Evolutionary conservation across 2,888 invertebrate genomes (phyloP).

Genomic region (Calameuta pallipes): DNA sequence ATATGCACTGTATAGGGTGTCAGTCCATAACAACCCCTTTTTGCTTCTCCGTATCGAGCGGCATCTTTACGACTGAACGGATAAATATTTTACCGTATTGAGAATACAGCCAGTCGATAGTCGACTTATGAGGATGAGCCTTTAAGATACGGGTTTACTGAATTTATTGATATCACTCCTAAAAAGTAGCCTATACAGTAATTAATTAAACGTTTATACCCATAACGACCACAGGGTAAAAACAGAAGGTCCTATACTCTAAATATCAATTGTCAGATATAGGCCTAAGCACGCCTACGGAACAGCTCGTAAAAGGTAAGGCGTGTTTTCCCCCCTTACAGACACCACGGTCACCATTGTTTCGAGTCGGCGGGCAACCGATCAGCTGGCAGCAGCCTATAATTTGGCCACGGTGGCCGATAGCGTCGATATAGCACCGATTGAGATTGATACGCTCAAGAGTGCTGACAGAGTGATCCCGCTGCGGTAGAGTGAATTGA

Average conservation of each 20-base stretch:
- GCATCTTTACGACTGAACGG: slow-evolving; percentile 41
- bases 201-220: neutral
- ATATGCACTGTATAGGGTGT: slow-evolving; percentile 15
- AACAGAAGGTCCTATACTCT: neutral
- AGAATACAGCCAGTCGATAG: neutral
- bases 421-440: slow-evolving; percentile 40
- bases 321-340: neutral
- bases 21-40: slow-evolving; percentile 7
- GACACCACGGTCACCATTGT: slow-evolving; percentile 41
- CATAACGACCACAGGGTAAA: neutral
- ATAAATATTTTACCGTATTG: slow-evolving; percentile 38
- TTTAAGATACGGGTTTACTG: neutral
- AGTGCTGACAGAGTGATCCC: slow-evolving; percentile 39
- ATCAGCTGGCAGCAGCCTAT: slow-evolving; percentile 36
- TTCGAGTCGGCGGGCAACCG: slow-evolving; percentile 38
- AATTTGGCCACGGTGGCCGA: slow-evolving; percentile 46
- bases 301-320: neutral
- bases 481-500: slow-evolving; percentile 41
- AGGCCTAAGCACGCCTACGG: neutral
- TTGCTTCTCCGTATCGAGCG: slow-evolving; percentile 21
- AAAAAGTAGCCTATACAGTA: neutral
- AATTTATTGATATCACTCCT: neutral
- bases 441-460: slow-evolving; percentile 46
- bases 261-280: neutral
- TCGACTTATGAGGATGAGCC: neutral